phyloP scores from a whole-genome alignment of 2,888 invertebrate genomes.

The Drosophila leonis region DNA sequence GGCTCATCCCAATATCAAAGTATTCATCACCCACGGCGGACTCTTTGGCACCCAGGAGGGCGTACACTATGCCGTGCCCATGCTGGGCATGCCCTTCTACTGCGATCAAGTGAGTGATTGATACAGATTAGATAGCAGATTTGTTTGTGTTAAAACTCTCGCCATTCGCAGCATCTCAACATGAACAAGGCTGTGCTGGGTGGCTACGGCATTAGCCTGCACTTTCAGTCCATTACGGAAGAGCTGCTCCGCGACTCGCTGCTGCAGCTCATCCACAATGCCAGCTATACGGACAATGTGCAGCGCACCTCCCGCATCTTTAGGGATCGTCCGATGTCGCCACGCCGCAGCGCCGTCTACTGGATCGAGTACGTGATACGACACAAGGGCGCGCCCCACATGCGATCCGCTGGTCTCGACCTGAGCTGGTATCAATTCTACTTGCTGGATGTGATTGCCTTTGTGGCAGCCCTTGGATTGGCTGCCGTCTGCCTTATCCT shows the following conservation, averaged over 20 bases:
- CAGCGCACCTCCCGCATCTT: slow-evolving; percentile 82
- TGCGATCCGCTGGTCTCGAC: slow-evolving; percentile 83
- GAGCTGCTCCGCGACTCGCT: slow-evolving; percentile 74
- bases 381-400: slow-evolving; percentile 84
- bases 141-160: not conserved
- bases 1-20: slow-evolving; percentile 85
- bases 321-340: slow-evolving; percentile 82
- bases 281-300: slow-evolving; percentile 82
- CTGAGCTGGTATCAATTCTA: slow-evolving; percentile 84
- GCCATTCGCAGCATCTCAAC: slow-evolving; percentile 79
- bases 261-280: slow-evolving; percentile 83
- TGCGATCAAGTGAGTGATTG: slow-evolving; percentile 83
- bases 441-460: slow-evolving; percentile 83
- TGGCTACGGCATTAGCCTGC: slow-evolving; percentile 83
- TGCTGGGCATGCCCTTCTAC: slow-evolving; percentile 86
- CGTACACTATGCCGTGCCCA: slow-evolving; percentile 85
- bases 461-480: slow-evolving; percentile 35
- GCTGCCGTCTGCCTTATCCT: not conserved
- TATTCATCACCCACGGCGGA: slow-evolving; percentile 86
- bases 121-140: accelerated
- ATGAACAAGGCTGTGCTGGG: slow-evolving; percentile 82
- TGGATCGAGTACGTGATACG: slow-evolving; percentile 86
- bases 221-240: slow-evolving; percentile 82
- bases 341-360: slow-evolving; percentile 84
- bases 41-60: slow-evolving; percentile 85